Evolutionary conservation across 2,888 invertebrate species (phyloP), one percentile per base, ranked within the genome.

Genomic region (Drosophila borborema): DNA sequence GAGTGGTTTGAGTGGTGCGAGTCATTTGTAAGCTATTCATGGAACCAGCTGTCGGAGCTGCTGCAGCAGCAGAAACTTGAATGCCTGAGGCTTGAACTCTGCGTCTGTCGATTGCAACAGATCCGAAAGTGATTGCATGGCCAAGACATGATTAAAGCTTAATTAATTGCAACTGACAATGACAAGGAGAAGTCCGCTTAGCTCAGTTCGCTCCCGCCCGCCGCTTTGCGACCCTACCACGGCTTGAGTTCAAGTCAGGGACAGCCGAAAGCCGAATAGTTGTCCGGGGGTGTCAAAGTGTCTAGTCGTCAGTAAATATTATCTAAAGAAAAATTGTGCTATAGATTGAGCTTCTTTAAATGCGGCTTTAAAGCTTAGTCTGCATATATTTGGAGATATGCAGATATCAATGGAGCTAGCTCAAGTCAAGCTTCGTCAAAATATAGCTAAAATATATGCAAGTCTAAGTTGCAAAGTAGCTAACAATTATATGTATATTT

Each of bases 121-220:
- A 64, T 74, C 64, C 59, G 69, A 69, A 74, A 69, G 74, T 75
- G 77, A 80, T 68, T 82, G 72, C 65, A 53, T 71, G 88, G 62
- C 82, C 82, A 87, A 81, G 88, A 82, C 82, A 86, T 85, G 88
- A 84, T 82, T 82, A 84, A 77, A 77, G 87, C 82, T 71, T 79
- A 74, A 82, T 82, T 84, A 82, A 82, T 77, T 74, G 68, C 65
- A 66, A 66, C 72, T 80, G 71, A 70, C 81, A 73, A 76, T 74
- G 84, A 83, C 84, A 83, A 69, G 81, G 67, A 73, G 77, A 63
- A 70, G 64, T 48, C 46, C 36, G 55, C 55, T 56, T 43, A 18
- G 51, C 41, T 43, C 28, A 46, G 40, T 38, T 45, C 34, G 48
- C 53, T 23, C 20, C 28, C 43, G 9, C 34, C 41, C 56, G 14